Conservation (phyloP, 2,888 invertebrate genomes). For the Macaria notata region DNA sequence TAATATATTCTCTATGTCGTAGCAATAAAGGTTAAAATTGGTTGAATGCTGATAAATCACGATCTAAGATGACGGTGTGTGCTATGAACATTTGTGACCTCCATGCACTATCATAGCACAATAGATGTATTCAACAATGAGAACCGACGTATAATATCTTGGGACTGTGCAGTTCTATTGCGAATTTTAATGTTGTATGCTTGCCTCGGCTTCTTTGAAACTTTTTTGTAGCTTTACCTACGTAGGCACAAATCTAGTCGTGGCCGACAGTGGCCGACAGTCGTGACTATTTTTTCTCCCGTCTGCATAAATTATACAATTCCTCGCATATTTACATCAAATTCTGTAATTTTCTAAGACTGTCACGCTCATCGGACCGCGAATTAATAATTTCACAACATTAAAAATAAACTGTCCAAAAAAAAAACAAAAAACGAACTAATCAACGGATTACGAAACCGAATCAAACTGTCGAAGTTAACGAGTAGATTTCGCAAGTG, state of each 20-base stretch:
- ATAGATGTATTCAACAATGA: constrained; percentile 65
- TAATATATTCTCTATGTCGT: no score
- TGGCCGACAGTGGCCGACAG: neutral
- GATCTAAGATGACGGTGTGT: constrained; percentile 3
- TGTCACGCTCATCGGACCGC: constrained; percentile 24
- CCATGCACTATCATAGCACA: constrained; percentile 57
- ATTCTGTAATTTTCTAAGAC: constrained; percentile 15
- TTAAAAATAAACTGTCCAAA: constrained; percentile 17
- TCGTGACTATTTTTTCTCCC: constrained; percentile 7
- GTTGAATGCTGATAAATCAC: neutral
- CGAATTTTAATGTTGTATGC: constrained; percentile 32
- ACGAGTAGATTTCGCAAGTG: constrained; percentile 53
- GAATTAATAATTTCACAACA: constrained; percentile 25
- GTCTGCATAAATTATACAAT: constrained; percentile 2
- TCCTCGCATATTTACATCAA: constrained; percentile 4
- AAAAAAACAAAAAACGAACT: constrained; percentile 14
- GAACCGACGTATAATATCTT: constrained; percentile 50
- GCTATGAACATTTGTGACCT: constrained; percentile 52
- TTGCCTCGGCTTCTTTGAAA: constrained; percentile 35
- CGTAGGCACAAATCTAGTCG: no score
- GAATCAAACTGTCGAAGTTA: constrained; percentile 30
- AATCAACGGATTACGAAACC: constrained; percentile 33
- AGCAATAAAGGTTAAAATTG: no score
- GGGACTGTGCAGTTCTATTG: constrained; percentile 28
- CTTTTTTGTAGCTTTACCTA: constrained; percentile 26